Evolutionary conservation across 2,113 vertebrate genomes (phyloP).

Genomic region (Apus apus): DNA sequence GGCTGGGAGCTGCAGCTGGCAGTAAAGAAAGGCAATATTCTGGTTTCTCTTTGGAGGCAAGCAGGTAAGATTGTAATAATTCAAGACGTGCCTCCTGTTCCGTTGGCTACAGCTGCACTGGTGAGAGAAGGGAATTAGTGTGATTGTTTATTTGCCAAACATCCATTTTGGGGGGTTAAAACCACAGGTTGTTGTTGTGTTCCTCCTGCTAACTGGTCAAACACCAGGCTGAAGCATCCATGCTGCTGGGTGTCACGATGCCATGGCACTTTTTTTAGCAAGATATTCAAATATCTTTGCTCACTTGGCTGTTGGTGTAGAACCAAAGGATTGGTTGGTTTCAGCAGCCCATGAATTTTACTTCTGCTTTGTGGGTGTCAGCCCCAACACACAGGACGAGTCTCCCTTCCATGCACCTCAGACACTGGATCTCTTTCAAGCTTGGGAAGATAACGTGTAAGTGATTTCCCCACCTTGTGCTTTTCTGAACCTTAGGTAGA

Average conservation of each 20-base stretch:
- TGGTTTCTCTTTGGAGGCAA: not conserved
- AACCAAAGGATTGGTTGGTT: constrained; percentile 1
- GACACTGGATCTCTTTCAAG: not conserved
- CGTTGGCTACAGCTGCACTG: not conserved
- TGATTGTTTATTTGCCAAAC: not conserved
- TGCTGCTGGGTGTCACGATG: not conserved
- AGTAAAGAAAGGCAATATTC: not conserved
- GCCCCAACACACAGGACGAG: not conserved
- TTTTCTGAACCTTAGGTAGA: not conserved
- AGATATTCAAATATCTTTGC: constrained; percentile 35
- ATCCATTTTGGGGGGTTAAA: not conserved
- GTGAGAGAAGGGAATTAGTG: not conserved
- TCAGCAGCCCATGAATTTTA: not conserved
- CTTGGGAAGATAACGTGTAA: constrained; percentile 23
- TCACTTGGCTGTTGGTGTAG: not conserved
- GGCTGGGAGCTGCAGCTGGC: not conserved
- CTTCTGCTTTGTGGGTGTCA: constrained; percentile 39
- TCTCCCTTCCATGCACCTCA: not conserved
- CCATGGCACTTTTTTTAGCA: not conserved
- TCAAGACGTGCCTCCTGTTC: accelerated
- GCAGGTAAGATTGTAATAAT: not conserved
- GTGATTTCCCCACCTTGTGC: not conserved
- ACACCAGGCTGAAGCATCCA: not conserved
- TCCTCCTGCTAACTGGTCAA: not conserved
- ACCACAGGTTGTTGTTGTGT: too few species aligned